A percentile compares a stretch with the other conserved stretches of the same genome.
These are phyloP conservation scores for Epizoanthus fatuus DNA, from an alignment of 92 coral and sea anemone genomes.

Conservation along the genomic window DNA sequence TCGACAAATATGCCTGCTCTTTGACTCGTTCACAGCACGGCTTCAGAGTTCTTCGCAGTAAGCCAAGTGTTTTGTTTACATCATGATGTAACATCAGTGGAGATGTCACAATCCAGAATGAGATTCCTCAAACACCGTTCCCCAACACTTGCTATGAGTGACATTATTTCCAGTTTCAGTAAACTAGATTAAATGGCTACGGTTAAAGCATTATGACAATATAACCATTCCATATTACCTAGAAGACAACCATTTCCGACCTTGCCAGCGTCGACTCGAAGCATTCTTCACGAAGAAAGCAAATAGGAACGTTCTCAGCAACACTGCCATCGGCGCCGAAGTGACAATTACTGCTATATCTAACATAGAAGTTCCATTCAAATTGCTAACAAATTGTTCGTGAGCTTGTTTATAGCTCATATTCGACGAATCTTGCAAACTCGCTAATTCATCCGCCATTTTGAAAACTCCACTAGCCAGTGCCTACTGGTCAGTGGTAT, in stretches of 20 bases:
- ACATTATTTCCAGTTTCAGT: not conserved
- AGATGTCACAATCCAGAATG: too few relatives aligned
- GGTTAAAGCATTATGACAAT: too few relatives aligned
- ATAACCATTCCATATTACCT: not conserved
- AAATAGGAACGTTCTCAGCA: conserved; percentile 76
- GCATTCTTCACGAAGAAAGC: not conserved
- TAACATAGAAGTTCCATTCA: conserved; percentile 86
- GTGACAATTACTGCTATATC: conserved; percentile 79
- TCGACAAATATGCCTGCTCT: too few relatives aligned
- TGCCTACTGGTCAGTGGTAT: conserved; percentile 20
- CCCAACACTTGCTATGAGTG: too few relatives aligned
- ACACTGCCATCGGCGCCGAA: conserved; percentile 79
- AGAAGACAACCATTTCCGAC: not conserved
- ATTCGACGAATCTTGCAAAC: not conserved
- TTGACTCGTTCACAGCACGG: too few relatives aligned
- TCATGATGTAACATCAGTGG: too few relatives aligned
- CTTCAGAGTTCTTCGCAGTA: too few relatives aligned
- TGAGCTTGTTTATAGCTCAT: conserved; percentile 81
- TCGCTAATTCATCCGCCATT: conserved; percentile 78
- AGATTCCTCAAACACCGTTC: too few relatives aligned
- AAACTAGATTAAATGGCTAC: too few relatives aligned
- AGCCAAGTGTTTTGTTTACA: too few relatives aligned
- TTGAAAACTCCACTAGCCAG: conserved; percentile 14
- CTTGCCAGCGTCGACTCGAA: not conserved
- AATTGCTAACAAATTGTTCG: conserved; percentile 87